phyloP scores from a whole-genome alignment of 2,888 invertebrate genomes.

The Orthosia gracilis region DNA sequence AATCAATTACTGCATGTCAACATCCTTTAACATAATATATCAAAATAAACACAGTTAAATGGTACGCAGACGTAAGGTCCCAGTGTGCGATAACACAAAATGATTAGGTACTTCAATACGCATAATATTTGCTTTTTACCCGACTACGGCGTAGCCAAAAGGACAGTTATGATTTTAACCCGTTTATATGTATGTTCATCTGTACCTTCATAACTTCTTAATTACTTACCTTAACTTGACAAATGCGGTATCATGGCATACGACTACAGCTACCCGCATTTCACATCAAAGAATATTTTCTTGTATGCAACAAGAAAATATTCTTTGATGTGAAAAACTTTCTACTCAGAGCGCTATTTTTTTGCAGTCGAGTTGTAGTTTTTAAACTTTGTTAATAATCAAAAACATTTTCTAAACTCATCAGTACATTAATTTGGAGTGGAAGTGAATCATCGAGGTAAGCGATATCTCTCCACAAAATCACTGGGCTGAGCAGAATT shows the following conservation, averaged over 20 bases:
- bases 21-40: slow-evolving; percentile 45
- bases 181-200: too few relatives aligned
- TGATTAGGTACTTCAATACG: slow-evolving; percentile 4
- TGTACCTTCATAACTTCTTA: too few relatives aligned
- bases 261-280: too few relatives aligned
- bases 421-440: slow-evolving; percentile 1
- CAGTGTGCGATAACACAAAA: slow-evolving; percentile 30
- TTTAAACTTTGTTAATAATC: neutral
- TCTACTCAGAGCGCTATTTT: too few relatives aligned
- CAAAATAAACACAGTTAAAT: slow-evolving; percentile 43
- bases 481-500: slow-evolving; percentile 27
- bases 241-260: too few relatives aligned
- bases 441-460: slow-evolving; percentile 35
- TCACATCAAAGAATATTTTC: too few relatives aligned
- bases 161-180: too few relatives aligned
- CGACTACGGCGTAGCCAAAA: too few relatives aligned
- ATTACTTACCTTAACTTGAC: too few relatives aligned
- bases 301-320: too few relatives aligned
- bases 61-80: slow-evolving; percentile 24
- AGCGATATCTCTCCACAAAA: slow-evolving; percentile 27
- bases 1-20: slow-evolving; percentile 50
- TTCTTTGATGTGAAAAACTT: too few relatives aligned
- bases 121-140: neutral
- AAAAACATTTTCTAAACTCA: slow-evolving; percentile 1
- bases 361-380: too few relatives aligned